Conservation (phyloP, 2,888 invertebrate species). For the Augochlorella aurata region DNA sequence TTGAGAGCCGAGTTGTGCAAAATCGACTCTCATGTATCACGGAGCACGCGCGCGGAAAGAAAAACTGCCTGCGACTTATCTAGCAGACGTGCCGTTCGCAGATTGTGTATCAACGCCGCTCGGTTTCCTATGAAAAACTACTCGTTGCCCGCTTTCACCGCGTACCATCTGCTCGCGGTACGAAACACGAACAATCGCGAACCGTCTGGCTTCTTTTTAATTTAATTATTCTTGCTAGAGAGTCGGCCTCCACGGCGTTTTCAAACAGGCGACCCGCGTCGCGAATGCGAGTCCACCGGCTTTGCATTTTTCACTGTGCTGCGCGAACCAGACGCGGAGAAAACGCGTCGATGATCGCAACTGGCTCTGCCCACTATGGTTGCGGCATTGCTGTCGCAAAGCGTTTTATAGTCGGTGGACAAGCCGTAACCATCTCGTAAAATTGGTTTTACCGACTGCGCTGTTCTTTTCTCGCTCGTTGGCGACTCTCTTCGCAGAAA, state of each 20-base stretch:
- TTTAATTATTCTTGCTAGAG: conserved; percentile 24
- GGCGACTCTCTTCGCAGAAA: not conserved
- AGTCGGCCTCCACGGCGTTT: not conserved
- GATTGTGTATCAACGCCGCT: conserved; percentile 30
- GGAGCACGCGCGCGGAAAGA: not conserved
- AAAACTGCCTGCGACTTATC: conserved; percentile 11
- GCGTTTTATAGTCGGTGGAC: not conserved
- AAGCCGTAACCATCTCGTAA: not conserved
- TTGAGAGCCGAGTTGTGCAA: not conserved
- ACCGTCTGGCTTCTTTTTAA: conserved; percentile 19
- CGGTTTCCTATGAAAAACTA: conserved; percentile 26
- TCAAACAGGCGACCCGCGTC: not conserved
- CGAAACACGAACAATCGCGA: conserved; percentile 18
- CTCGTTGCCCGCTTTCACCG: conserved; percentile 42
- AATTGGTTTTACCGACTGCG: not conserved
- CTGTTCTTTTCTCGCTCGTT: not conserved
- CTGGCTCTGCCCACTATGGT: not conserved
- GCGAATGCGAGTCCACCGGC: not conserved
- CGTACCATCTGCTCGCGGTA: conserved; percentile 42
- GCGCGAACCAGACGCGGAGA: not conserved
- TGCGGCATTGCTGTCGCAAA: not conserved
- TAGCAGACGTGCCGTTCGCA: not conserved
- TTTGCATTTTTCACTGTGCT: not conserved
- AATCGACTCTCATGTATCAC: conserved; percentile 9
- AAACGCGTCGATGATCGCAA: not conserved